These are phyloP conservation scores for Origma solitaria DNA, from an alignment of 2,113 vertebrate species.

Conservation along the genomic window DNA sequence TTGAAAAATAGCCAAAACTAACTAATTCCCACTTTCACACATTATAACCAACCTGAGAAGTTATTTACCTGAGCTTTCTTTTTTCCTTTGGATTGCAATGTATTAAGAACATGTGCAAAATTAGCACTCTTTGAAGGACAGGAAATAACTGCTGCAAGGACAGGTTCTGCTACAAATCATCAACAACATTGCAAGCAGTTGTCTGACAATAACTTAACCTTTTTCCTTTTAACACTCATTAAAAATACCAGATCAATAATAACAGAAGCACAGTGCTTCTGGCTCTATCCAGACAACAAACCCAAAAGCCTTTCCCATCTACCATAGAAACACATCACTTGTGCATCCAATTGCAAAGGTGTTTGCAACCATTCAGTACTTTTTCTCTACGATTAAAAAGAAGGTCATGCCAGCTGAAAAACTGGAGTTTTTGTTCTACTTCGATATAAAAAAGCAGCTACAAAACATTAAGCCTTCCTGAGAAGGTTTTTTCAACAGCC, in stretches of 20 bases:
- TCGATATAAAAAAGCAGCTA: background rate
- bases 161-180: background rate
- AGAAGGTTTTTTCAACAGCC: background rate
- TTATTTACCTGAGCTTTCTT: background rate
- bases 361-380: background rate
- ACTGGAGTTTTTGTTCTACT: background rate
- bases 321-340: background rate
- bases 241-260: background rate
- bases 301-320: background rate
- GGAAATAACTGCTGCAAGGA: background rate
- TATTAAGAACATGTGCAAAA: background rate
- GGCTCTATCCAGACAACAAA: background rate
- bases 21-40: background rate
- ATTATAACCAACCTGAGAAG: background rate
- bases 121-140: background rate
- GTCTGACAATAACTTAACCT: background rate
- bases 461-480: background rate
- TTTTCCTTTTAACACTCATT: background rate
- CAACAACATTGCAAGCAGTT: background rate
- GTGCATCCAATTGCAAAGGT: background rate
- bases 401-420: background rate
- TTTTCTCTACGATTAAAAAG: background rate
- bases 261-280: background rate
- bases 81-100: background rate
- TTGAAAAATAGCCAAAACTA: background rate